Base-by-base conservation (phyloP, 2,888 invertebrate species). In the Chelonus formosanus region DNA sequence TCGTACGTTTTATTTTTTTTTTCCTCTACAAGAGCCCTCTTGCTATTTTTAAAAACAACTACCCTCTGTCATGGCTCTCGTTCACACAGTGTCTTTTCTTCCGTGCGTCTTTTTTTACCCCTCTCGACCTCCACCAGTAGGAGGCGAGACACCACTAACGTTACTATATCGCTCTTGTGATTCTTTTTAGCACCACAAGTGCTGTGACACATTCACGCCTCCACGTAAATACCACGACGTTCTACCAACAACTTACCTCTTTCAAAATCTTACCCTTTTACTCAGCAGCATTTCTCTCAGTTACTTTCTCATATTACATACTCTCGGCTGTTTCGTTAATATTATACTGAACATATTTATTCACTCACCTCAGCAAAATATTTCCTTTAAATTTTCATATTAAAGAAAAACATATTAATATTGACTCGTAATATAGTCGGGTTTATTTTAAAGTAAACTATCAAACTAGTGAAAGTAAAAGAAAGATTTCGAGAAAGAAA, bases 71-170 rank as follows among this genome's bases (percentile, higher is more conserved):
- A 31, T 57, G 44, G 20, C 7, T 8, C 67, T 63, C 61, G 43
- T 59, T 34, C 57, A 31, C 54, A 36, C n/a, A 63, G 54, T 50
- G 52, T 53, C 62, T 59, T 61, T 67, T 57, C 57, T 60, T 60
- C 58, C 68, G 61, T 40, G 50, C 59, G 57, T 45, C 66, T 54
- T 67, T 56, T 66, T 62, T 52, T 64, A 20, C 63, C 44, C 48
- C 35, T 52, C 40, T 44, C n/a, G 20, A 10, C 34, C 32, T n/a
- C 62, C 35, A 3, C 10, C 60, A 45, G 44, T 56, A 20, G 20
- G 3, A 20, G 57, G 20, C 32, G 54, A 35, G 34, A 36, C 55
- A 7, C 10, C 43, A 52, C 52, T 4, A 31, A 32, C 52, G 8
- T 52, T 5, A 8, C 2, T 32, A 52, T 3, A 34, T 52, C 31